Evolutionary conservation across 1,140 invertebrate species (phyloP), one percentile per base, ranked within the genome.

Genomic region (Euglossa dilemma): DNA sequence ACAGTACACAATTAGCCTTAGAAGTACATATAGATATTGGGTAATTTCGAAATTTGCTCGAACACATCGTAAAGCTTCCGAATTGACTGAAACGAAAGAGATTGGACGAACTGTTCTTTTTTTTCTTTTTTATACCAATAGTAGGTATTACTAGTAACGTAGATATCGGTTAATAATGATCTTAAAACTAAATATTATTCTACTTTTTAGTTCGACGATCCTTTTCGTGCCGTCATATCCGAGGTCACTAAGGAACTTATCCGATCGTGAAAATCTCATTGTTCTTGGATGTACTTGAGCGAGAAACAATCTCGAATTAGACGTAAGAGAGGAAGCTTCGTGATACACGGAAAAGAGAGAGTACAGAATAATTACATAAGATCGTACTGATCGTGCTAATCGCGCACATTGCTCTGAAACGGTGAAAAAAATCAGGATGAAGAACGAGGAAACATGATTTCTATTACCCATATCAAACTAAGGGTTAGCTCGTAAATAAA

Each of bases 391-490:
- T 36, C 36, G 36, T 36, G 36, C 18, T 23, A 43, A 28, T 9
- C 7, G 43, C 16, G 25, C 47, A 36, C 5, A 12, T 14, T 56
- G 12, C 11, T 66, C n/a, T 23, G 25, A 25, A 43, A 52, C n/a
- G 59, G 63, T n/a, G 73, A 52, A 52, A 52, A 61, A 14, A n/a
- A 50, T 56, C n/a, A 23, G 50, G n/a, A 64, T 20, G 72, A 81
- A 57, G 20, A 64, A 54, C 78, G 50, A 56, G n/a, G 52, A 57
- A 80, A 77, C 54, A 76, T 25, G 78, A 69, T 83, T 80, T 64
- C 43, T 36, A 61, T 74, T 47, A 59, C 72, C 45, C 75, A 84
- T 87, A 87, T 87, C 86, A 84, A 54, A 78, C 52, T 70, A 74
- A 83, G 25, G 43, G 43, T 47, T 56, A 83, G 57, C 28, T 57